Evolutionary conservation across 2,888 invertebrate genomes (phyloP).

Genomic region (Mythimna ferrago): DNA sequence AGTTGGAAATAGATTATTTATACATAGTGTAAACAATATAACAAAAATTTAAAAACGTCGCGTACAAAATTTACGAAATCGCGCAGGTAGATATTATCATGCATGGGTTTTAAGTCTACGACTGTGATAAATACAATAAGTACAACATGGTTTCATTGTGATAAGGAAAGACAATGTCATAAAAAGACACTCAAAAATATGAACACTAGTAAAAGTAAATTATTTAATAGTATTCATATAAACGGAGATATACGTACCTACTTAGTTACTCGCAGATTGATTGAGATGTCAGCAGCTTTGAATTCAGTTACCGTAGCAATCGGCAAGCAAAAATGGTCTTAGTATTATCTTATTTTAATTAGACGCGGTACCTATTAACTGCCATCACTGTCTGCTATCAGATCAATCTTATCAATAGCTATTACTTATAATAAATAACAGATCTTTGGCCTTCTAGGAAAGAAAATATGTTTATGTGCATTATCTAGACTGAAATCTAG

Average conservation of each 20-base stretch:
- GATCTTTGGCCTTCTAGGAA: constrained; percentile 19
- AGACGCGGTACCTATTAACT: constrained; percentile 4
- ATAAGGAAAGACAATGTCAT: constrained; percentile 32
- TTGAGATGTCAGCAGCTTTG: no score
- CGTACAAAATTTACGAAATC: constrained; percentile 7
- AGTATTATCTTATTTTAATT: background rate
- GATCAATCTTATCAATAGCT: constrained; percentile 28
- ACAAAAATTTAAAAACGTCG: background rate
- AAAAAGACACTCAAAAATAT: constrained; percentile 11
- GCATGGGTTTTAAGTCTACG: background rate
- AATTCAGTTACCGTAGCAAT: background rate
- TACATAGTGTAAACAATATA: background rate
- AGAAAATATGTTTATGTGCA: constrained; percentile 11
- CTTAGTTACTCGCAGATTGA: no score
- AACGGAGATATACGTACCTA: no score
- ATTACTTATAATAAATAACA: constrained; percentile 7
- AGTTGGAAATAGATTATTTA: constrained; percentile 11
- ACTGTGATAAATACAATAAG: constrained; percentile 20
- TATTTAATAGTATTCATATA: background rate
- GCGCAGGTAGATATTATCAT: constrained; percentile 13
- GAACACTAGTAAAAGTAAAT: background rate
- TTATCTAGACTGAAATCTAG: background rate
- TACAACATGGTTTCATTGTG: constrained; percentile 18
- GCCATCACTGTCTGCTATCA: constrained; percentile 15
- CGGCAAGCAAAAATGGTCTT: background rate